Evolutionary conservation across 1,140 invertebrate species (phyloP), one percentile per base, ranked within the genome.

Genomic region (Eumaeus atala): DNA sequence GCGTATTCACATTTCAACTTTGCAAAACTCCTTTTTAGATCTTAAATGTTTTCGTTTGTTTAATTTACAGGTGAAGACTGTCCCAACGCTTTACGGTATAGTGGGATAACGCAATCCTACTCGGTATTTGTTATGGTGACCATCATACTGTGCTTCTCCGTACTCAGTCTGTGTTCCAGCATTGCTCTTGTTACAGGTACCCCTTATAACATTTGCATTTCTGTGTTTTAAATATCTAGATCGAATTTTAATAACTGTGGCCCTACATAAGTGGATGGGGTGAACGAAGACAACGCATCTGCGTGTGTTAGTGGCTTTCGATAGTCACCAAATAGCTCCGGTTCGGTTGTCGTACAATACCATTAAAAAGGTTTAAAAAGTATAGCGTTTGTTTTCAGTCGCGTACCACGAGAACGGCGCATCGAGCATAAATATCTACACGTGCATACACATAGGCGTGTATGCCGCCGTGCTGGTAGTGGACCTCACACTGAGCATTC

Each of bases 11-110:
- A n/a, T n/a, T n/a, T n/a, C n/a, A n/a, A n/a, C n/a, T n/a, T n/a
- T n/a, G n/a, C n/a, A n/a, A n/a, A n/a, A n/a, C n/a, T n/a, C n/a
- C n/a, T n/a, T n/a, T n/a, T n/a, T n/a, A n/a, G n/a, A n/a, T n/a
- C n/a, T n/a, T n/a, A n/a, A n/a, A n/a, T n/a, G n/a, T n/a, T n/a
- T n/a, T n/a, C n/a, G n/a, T n/a, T n/a, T 9, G 3, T 10, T 37
- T 21, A 33, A 52, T 52, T 70, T 74, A 58, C 58, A 75, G 72
- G 61, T 52, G 59, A 53, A 8, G 33, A 54, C 7, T 76, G 73
- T 49, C 16, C 16, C 5, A 18, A 48, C 14, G 14, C 59, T 0
- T 5, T 55, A 9, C 0, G 11, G 1, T 8, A 36, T 8, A 48
- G 55, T 2, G 48, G 57, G 3, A 16, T 72, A 7, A 77, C 66